Percentiles rank a stretch among this genome's conserved stretches.
phyloP scores from a whole-genome alignment of 2,888 invertebrate genomes.

The Lithophane ornitopus region DNA sequence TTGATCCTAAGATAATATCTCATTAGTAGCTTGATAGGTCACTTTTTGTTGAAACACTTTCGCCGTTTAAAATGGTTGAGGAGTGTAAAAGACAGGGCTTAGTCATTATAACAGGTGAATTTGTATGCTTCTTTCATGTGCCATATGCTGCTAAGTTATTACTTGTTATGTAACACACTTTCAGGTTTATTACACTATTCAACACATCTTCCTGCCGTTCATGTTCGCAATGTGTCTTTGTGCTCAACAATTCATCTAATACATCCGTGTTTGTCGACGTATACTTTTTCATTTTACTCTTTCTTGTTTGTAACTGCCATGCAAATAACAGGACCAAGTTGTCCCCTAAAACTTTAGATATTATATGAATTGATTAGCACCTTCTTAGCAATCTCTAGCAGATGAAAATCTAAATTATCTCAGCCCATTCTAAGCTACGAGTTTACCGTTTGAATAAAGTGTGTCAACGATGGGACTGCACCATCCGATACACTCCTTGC shows the following conservation, averaged over 20 bases:
- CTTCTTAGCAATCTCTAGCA: no score
- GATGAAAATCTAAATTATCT: no score
- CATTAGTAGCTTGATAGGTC: background rate
- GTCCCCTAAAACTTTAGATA: background rate
- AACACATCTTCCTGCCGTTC: conserved; percentile 7
- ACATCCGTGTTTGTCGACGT: conserved; percentile 10
- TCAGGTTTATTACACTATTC: conserved; percentile 6
- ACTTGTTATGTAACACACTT: conserved; percentile 10
- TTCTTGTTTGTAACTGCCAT: background rate
- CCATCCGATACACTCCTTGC: conserved; percentile 4
- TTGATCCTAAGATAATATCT: no score
- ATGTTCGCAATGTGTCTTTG: conserved; percentile 24
- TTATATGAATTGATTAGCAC: no score
- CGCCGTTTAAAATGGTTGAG: background rate
- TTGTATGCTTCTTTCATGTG: background rate
- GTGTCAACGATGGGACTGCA: background rate
- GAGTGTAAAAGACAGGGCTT: background rate
- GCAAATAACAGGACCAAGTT: background rate
- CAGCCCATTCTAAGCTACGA: no score
- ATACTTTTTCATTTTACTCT: conserved; percentile 4
- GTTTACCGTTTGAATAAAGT: background rate
- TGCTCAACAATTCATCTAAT: conserved; percentile 16
- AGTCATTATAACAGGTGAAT: background rate
- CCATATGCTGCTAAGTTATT: background rate
- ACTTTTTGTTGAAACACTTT: background rate